Evolutionary conservation across 2,888 invertebrate genomes (phyloP).

Genomic region (Spatulosminthurus flaviceps): DNA sequence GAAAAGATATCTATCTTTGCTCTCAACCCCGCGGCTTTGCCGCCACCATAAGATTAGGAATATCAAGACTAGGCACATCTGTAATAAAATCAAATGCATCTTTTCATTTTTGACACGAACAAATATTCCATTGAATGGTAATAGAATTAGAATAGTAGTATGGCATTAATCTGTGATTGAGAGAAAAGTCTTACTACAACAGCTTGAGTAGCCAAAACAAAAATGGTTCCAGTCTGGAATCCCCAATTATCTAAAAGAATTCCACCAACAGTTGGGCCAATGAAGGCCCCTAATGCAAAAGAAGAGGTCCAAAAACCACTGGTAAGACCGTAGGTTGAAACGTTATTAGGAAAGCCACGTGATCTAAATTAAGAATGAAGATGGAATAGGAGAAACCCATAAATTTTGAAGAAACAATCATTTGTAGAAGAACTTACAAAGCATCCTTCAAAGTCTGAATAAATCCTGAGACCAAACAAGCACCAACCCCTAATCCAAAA

Average conservation of each 20-base stretch:
- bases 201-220: conserved; percentile 75
- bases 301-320: conserved; percentile 91
- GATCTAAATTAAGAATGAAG: conserved; percentile 67
- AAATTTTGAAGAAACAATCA: neutral
- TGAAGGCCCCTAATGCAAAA: conserved; percentile 69
- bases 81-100: too few species aligned
- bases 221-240: conserved; percentile 76
- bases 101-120: too few species aligned
- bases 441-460: conserved; percentile 82
- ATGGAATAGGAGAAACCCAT: conserved; percentile 39
- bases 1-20: too few species aligned
- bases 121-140: too few species aligned
- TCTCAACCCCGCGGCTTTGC: too few species aligned
- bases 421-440: conserved; percentile 73
- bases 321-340: conserved; percentile 87
- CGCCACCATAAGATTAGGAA: too few species aligned
- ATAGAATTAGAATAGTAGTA: too few species aligned
- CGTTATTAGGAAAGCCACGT: conserved; percentile 80
- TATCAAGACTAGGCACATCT: too few species aligned
- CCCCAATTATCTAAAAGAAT: conserved; percentile 64
- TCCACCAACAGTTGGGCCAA: conserved; percentile 64
- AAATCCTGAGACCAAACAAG: conserved; percentile 86
- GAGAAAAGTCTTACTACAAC: conserved; percentile 70
- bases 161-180: too few species aligned
- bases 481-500: conserved; percentile 86